phyloP scores from a whole-genome alignment of 2,797 vertebrate species.

The Margarornis squamiger region DNA sequence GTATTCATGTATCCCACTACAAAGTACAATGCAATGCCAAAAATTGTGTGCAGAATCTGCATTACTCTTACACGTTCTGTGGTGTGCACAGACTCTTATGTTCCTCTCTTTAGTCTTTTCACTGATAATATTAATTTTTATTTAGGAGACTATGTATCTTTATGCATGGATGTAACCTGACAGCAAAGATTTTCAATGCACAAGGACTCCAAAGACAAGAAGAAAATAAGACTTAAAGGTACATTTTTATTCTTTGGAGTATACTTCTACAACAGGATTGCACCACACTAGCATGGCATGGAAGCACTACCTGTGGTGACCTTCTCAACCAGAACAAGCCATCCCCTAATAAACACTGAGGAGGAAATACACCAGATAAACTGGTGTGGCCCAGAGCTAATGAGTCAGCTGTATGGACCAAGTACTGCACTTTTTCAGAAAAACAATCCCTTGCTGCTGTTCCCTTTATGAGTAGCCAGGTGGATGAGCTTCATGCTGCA shows the following conservation, averaged over 20 bases:
- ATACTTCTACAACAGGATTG: neutral
- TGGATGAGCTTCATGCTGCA: neutral
- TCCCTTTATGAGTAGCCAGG: neutral
- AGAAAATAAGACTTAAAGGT: neutral
- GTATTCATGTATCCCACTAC: neutral
- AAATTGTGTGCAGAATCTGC: neutral
- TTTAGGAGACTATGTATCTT: neutral
- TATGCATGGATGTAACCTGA: neutral
- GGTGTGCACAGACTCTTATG: neutral
- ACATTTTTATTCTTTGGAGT: neutral
- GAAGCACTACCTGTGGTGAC: neutral
- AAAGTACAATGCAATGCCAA: neutral
- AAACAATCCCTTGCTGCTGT: neutral
- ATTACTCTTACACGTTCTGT: neutral
- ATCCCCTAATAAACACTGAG: neutral
- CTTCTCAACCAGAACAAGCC: neutral
- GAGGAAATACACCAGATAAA: neutral
- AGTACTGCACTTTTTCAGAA: neutral
- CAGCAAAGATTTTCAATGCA: neutral
- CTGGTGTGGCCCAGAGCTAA: neutral
- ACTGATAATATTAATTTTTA: neutral
- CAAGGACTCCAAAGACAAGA: neutral
- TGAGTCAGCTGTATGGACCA: neutral
- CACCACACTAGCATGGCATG: neutral
- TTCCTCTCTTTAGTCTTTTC: neutral